Conservation (phyloP, 2,888 invertebrate genomes). For the Caenorhabditis becei region DNA sequence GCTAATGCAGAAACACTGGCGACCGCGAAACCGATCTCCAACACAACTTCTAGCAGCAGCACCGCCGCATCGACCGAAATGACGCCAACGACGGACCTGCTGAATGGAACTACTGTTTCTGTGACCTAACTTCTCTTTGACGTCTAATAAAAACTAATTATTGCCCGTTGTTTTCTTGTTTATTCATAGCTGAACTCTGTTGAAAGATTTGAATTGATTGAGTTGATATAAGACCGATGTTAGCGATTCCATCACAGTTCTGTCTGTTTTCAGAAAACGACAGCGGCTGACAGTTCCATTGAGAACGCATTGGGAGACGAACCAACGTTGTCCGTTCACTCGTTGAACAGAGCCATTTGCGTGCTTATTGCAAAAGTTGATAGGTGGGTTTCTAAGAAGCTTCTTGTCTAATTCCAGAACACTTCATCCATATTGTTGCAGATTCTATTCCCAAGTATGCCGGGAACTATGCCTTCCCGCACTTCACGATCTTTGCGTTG, state of each 20-base stretch:
- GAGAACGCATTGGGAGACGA: constrained; percentile 68
- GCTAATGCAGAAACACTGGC: too few relatives aligned
- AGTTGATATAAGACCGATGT: too few relatives aligned
- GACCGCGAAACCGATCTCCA: too few relatives aligned
- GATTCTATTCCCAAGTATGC: constrained; percentile 92
- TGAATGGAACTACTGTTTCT: neutral
- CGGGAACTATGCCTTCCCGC: constrained; percentile 91
- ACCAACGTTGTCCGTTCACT: constrained; percentile 59
- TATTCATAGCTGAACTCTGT: too few relatives aligned
- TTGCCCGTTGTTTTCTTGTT: too few relatives aligned
- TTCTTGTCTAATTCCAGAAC: neutral
- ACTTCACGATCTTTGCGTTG: constrained; percentile 89
- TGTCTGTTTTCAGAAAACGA: constrained; percentile 42
- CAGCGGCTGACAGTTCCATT: constrained; percentile 60
- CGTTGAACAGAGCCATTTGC: constrained; percentile 88
- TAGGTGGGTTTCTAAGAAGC: constrained; percentile 80
- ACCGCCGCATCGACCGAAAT: too few relatives aligned
- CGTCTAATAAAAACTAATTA: too few relatives aligned
- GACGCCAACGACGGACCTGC: neutral
- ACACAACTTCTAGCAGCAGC: too few relatives aligned
- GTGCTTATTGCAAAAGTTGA: constrained; percentile 93
- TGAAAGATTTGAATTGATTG: too few relatives aligned
- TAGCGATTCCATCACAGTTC: too few relatives aligned
- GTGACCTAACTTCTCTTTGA: neutral
- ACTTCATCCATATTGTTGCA: constrained; percentile 70